Evolutionary conservation across 2,113 vertebrate genomes (phyloP), one percentile per base, ranked within the genome.

Genomic region (Tachycineta bicolor): DNA sequence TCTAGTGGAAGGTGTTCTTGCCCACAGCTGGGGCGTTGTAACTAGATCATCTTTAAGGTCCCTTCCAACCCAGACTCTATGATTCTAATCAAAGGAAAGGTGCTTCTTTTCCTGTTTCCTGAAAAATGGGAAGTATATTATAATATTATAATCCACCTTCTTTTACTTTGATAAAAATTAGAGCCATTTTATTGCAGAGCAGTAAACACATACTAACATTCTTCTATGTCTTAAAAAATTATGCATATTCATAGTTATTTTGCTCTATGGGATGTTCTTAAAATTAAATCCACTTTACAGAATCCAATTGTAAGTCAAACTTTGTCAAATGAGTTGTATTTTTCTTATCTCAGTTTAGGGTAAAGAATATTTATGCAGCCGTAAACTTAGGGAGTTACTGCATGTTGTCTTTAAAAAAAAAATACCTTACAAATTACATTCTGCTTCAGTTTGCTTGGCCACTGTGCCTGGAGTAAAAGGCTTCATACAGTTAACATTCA

Each of bases 11-110:
- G 41, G 22, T 67, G 37, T 62, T 53, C 70, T n/a, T 76, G 21
- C 14, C 55, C 47, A 31, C 2, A 2, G 10, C 14, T 23, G 11
- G 3, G 6, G 10, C 2, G 0, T 10, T 83, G n/a, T 44, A 83
- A 47, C 31, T 13, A 11, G 29, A 11, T 69, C 11, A 22, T 63
- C 4, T 83, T 41, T 43, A 43, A 55, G 12, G 47, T 62, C 6
- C 14, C 7, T 55, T 76, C 12, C 34, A 77, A 26, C 18, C 10
- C 31, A 49, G 58, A 33, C 15, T 62, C 14, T 23, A 1, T 41
- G 55, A 47, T 49, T 83, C 22, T 63, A 63, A 77, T 3, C 11
- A 77, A 82, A 85, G 62, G 11, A 71, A 70, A 68, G 12, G 26
- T 58, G 5, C 2, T 70, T 2, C 17, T 76, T 90, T 70, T 83